Evolutionary conservation across 2,888 invertebrate genomes (phyloP), one percentile per base, ranked within the genome.

Genomic region (Aromia moschata): DNA sequence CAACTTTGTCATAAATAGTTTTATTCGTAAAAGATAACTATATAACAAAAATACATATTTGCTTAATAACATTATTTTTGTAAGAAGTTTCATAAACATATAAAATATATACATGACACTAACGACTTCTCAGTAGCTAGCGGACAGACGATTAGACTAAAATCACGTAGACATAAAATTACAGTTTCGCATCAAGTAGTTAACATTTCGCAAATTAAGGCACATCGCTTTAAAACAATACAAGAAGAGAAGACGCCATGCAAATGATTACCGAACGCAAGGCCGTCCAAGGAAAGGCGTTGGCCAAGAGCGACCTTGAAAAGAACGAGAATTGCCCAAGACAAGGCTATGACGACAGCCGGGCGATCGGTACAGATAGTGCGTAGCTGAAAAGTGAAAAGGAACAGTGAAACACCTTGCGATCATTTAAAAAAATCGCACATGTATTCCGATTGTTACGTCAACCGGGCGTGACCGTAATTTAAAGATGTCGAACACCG

Each of bases 391-490:
- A 64, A 67, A 64, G 60, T 60, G 58, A 68, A 66, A 69, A 62
- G 58, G 56, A 46, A 36, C 51, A 52, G 41, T 55, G 57, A 61
- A 47, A 66, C 64, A 60, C 56, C 51, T 68, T 58, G 38, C 59
- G 45, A 56, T 55, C 56, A 41, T 58, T 45, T 46, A 56, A 59
- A 49, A 62, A 69, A 68, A 60, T 59, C 54, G 55, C 53, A 60
- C 65, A 58, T 67, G 61, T 70, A 74, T 75, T 71, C 68, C 68
- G 69, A 62, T 59, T 62, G 58, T 73, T 73, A 69, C 68, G 68
- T 70, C 71, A 72, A 62, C 61, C 58, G 68, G 71, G 74, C 71
- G 70, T 71, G 70, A 67, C 67, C 58, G 62, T 61, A 60, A 62
- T 65, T 58, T 55, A 55, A 58, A 52, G 46, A 59, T 54, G 65